Evolutionary conservation across 2,888 invertebrate species (phyloP), one percentile per base, ranked within the genome.

Genomic region (Psylliodes chrysocephalus): DNA sequence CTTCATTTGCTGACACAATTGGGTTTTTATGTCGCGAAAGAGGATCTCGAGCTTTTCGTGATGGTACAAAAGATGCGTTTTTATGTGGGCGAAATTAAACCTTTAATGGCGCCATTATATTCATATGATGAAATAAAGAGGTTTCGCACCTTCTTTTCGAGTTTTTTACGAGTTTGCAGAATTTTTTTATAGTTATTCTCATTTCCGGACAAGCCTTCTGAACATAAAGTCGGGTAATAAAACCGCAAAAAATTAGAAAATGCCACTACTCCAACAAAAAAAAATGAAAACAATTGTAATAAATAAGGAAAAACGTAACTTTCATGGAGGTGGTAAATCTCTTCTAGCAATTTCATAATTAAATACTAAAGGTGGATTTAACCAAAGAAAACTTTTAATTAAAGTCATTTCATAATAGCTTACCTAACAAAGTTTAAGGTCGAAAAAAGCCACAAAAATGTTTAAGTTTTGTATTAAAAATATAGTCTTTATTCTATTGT

Each of bases 91-190:
- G 49, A 49, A 49, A 49, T 49, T 49, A 49, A 30, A 49, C 28
- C 30, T 28, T 49, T 49, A 49, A 49, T 49, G 28, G 49, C n/a
- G 49, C 14, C 28, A 15, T 49, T 49, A 49, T 49, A 28, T 49
- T 49, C 49, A 46, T 49, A 28, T 42, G 42, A 8, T 18, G 7
- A 17, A 18, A 17, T 18, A 42, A 42, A 42, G 42, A 42, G 42
- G 42, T 42, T 42, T 42, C 10, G 15, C 42, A 42, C 42, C 42
- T 42, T 18, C 18, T 42, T 15, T 14, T 38, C 42, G 6, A 18
- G 1, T 18, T 15, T 42, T 15, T 42, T 42, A 42, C 18, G 42
- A 42, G 38, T n/a, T 38, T 38, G 38, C 15, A 38, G 14, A 22
- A 12, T 2, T 38, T 38, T 38, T 38, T 38, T 15, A 38, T 14